Base-by-base conservation (phyloP, 2,888 invertebrate genomes). In the Neoitamus cyanurus region DNA sequence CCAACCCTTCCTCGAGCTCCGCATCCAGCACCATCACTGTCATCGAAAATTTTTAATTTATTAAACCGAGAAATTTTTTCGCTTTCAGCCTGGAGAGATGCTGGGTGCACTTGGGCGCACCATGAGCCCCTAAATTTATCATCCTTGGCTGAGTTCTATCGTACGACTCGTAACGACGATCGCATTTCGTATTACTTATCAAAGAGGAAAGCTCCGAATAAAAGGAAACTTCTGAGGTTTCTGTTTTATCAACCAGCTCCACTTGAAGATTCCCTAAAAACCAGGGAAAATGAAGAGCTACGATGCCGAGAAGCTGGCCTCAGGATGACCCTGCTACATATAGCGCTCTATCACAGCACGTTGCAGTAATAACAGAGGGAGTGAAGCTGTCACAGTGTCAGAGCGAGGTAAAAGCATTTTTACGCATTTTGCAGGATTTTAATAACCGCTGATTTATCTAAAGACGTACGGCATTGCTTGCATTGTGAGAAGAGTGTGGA, bases 21-120 rank as follows among this genome's bases (percentile, higher is more conserved):
- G 48, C 20, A 48, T 48, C 48, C 46, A 15, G 48, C 7, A 48
- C 48, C 48, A 58, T 58, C 58, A 58, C 58, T 20, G 58, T 58
- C 58, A 58, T 58, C 58, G 58, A 58, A 36, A 73, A 34, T 73
- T 73, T 73, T 73, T 73, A 73, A 73, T 73, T 73, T 36, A 73
- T 73, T 73, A 73, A 73, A 36, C 30, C 36, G 73, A 15, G 37
- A 73, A 36, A 58, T 20, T 73, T 73, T 73, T 34, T 25, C 25
- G 37, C 31, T 31, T 36, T 73, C 73, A 34, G 15, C 20, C 11
- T 37, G 7, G 20, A 73, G 73, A 73, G 34, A 36, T 73, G 30
- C 73, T 73, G 36, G 73, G 73, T 73, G 73, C 36, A 73, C 58
- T 58, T 58, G 58, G 58, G 58, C 58, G 58, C 58, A 58, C 58